Base-by-base conservation (phyloP, 2,113 vertebrate genomes). In the Ranitomeya imitator region DNA sequence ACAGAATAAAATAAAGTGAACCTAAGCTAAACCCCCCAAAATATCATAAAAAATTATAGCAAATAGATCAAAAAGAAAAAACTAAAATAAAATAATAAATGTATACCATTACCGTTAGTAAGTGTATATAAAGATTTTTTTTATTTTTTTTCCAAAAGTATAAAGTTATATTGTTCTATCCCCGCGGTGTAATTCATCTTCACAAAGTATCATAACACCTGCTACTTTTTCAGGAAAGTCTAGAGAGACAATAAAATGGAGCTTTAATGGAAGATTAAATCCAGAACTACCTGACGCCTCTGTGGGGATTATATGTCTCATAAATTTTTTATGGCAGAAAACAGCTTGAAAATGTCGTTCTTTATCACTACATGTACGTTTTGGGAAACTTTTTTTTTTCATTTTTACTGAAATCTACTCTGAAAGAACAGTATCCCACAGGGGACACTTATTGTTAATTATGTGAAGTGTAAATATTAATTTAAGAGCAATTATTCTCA, bases 281-380 rank as follows among this genome's bases (percentile, higher is more conserved):
- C 85, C 85, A 79, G 69, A 89, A 90, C 90, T 90, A 90, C 92
- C 91, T 92, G 92, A 93, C 91, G 91, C 89, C 92, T 92, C 92
- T 90, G 91, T 93, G 93, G 94, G 92, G 92, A 92, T 93, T 94
- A 91, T 85, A 87, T 93, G 67, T 93, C 93, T 94, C 92, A 93
- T 94, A 90, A 88, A 94, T 94, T 92, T 95, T 95, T 95, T 93
- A 93, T 94, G 87, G 85, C 55, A 79, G 85, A 91, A 93, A 95
- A 94, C 93, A 96, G 94, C 93, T 93, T 94, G 94, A 26, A 89
- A 95, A 92, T 92, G 93, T 93, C 92, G 86, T 90, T 94, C 92
- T 94, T 93, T 91, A 92, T 92, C 26, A 45, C 90, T 92, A 92
- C 90, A 87, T 0, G 0, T 93, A 90, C 59, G 84, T 65, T 91